Percentiles rank a stretch among this genome's conserved stretches.
Evolutionary conservation across 1,140 invertebrate species (phyloP).

Genomic region (Schlechtendalia chinensis): DNA sequence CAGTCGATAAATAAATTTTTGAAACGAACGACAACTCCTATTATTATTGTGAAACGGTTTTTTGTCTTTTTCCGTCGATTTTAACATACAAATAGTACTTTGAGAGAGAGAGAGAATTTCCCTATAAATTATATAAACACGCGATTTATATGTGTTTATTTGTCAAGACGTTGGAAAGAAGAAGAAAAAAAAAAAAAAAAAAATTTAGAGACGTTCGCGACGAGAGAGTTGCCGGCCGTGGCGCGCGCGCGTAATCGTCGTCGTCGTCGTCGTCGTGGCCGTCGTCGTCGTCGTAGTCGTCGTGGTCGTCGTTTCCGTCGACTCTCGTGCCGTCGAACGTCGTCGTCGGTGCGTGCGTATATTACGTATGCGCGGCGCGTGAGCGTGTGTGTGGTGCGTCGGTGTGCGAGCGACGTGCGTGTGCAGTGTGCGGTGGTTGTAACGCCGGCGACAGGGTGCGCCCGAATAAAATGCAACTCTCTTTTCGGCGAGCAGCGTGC

Average conservation of each 20-base stretch:
- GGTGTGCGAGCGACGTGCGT: slow-evolving; percentile 40
- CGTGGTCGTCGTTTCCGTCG: too few relatives aligned
- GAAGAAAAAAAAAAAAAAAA: neutral
- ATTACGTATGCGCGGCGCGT: too few relatives aligned
- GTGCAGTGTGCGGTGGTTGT: slow-evolving; percentile 39
- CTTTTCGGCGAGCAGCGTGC: slow-evolving; percentile 35
- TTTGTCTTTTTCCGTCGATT: too few relatives aligned
- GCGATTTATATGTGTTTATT: too few relatives aligned
- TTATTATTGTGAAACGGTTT: too few relatives aligned
- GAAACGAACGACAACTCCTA: too few relatives aligned
- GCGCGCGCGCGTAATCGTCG: slow-evolving; percentile 6
- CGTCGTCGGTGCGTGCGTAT: neutral
- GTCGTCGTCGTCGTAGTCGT: slow-evolving; percentile 22
- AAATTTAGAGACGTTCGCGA: slow-evolving; percentile 12
- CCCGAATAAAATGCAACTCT: slow-evolving; percentile 48
- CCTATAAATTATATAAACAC: too few relatives aligned
- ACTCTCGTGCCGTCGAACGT: slow-evolving; percentile 20
- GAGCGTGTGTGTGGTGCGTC: neutral
- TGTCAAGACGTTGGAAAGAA: too few relatives aligned
- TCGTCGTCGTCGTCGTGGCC: slow-evolving; percentile 19
- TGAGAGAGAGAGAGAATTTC: too few relatives aligned
- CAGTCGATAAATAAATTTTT: too few relatives aligned
- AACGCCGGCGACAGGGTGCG: slow-evolving; percentile 50
- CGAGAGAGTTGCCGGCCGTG: neutral
- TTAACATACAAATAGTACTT: too few relatives aligned